phyloP scores from a whole-genome alignment of 2,797 vertebrate genomes.

The Fistularia tabacaria region DNA sequence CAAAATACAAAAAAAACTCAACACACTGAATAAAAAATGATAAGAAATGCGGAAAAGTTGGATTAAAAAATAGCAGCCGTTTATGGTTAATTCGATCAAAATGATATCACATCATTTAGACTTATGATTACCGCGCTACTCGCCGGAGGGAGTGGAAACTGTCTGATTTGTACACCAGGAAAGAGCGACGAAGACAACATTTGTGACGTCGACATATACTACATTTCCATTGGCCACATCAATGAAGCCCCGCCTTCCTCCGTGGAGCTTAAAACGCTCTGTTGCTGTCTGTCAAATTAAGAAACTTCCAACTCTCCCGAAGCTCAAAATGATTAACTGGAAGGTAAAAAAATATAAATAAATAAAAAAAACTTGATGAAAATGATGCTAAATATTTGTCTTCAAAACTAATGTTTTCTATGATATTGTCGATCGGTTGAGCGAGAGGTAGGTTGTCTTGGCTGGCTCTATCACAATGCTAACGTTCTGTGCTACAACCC shows the following conservation, averaged over 20 bases:
- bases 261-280: not conserved
- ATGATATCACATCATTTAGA: no score
- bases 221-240: not conserved
- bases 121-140: no score
- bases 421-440: not conserved
- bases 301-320: not conserved
- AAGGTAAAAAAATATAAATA: slow-evolving; percentile 46
- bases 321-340: slow-evolving; percentile 58
- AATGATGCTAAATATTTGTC: not conserved
- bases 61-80: no score
- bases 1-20: no score
- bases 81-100: no score
- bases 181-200: slow-evolving; percentile 8
- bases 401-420: not conserved
- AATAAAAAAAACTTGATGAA: not conserved
- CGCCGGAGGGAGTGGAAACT: no score
- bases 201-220: not conserved
- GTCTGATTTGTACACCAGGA: not conserved
- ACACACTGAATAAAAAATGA: no score
- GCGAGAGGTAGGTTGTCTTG: no score
- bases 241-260: not conserved
- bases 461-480: no score
- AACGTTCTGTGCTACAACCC: no score
- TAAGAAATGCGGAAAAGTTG: no score
- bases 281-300: not conserved